Evolutionary conservation across 2,888 invertebrate species (phyloP).

Genomic region (Oligia fasciuncula): DNA sequence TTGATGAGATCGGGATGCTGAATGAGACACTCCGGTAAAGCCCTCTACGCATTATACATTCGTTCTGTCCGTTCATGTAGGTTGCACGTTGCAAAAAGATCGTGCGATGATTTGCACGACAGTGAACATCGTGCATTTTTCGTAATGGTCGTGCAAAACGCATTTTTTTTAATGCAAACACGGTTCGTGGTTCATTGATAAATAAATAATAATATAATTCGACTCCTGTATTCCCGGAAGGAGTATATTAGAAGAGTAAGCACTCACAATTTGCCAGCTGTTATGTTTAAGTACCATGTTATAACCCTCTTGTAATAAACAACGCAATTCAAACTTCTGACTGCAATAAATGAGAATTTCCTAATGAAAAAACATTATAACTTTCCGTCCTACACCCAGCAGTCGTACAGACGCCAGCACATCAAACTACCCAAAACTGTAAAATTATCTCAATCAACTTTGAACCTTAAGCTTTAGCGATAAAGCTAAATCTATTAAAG

Average conservation of each 20-base stretch:
- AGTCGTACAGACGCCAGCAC: too few relatives aligned
- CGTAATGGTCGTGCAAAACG: background rate
- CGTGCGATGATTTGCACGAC: background rate
- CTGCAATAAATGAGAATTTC: background rate
- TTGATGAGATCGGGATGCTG: slow-evolving; percentile 43
- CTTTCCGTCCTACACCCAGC: background rate
- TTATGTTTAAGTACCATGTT: too few relatives aligned
- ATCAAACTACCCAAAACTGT: too few relatives aligned
- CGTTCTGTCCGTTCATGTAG: background rate
- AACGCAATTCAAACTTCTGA: background rate
- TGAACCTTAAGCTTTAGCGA: too few relatives aligned
- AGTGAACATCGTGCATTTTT: background rate
- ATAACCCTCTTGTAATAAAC: background rate
- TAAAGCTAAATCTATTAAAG: too few relatives aligned
- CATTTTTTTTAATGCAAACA: background rate
- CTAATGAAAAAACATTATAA: background rate
- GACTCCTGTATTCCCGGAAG: too few relatives aligned
- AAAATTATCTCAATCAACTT: too few relatives aligned
- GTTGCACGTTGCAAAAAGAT: background rate
- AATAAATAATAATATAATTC: too few relatives aligned
- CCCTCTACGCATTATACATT: background rate
- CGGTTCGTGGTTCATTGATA: too few relatives aligned
- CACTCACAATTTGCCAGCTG: background rate
- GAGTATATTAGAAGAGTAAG: too few relatives aligned
- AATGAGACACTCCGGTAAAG: slow-evolving; percentile 25